Evolutionary conservation across 2,113 vertebrate species (phyloP), one percentile per base, ranked within the genome.

Genomic region (Rhea americana): DNA sequence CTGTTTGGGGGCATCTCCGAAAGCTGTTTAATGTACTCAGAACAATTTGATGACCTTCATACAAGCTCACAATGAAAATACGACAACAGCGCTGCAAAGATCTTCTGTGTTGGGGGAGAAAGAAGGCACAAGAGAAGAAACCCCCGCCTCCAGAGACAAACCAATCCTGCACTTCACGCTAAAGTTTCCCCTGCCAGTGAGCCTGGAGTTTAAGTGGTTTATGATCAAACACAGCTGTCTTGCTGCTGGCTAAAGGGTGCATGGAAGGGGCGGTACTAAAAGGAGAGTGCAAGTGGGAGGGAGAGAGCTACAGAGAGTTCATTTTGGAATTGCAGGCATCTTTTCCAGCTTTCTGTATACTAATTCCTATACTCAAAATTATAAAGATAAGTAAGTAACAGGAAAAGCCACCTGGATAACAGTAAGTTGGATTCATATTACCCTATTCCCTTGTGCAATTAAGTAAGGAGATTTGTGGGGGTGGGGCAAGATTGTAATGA

Each of bases 211-310:
- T 94, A 96, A 98, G 97, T 96, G 97, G 94, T 95, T 96, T 97
- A 97, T 98, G 98, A 97, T 97, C 97, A 97, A 98, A 97, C 94
- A 93, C 98, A 98, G 97, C 98, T 98, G 97, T 98, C 97, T 97
- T 72, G 96, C 97, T 97, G 95, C 96, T 95, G 97, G 96, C 97
- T 93, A 95, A 91, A 93, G 96, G 48, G 94, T 80, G 96, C 93
- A 95, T 96, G 92, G 96, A 95, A 97, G 94, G 90, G 98, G 98
- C 94, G 97, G 97, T 89, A 94, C 96, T 87, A 91, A 92, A 91
- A 56, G 61, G 63, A 85, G 82, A 94, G 90, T 61, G 73, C 55
- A 85, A 85, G 91, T 70, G 82, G 88, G 87, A 87, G 65, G 26
- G 58, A 88, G 80, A 12, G 41, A 87, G 77, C 84, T 76, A 88